These are phyloP conservation scores for Gymnocephalus cernua DNA, from an alignment of 2,113 vertebrate genomes.

Conservation along the genomic window DNA sequence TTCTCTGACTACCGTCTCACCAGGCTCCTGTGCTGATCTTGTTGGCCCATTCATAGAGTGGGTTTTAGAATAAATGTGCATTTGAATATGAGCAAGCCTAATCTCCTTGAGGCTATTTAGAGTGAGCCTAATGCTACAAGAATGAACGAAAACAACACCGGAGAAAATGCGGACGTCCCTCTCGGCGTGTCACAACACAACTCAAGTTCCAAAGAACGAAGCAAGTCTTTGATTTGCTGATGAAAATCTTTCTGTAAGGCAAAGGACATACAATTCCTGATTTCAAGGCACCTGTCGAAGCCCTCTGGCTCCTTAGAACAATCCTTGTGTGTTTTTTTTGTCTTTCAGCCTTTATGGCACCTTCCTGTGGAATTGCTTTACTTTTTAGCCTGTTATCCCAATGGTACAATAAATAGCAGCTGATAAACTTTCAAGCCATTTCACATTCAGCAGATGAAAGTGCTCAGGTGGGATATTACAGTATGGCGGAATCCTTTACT, in stretches of 20 bases:
- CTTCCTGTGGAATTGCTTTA: slow-evolving; percentile 28
- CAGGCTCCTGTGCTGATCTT: slow-evolving; percentile 64
- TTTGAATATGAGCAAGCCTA: slow-evolving; percentile 77
- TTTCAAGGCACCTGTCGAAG: slow-evolving; percentile 77
- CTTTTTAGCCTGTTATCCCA: slow-evolving; percentile 15
- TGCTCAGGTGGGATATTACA: slow-evolving; percentile 66
- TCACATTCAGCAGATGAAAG: slow-evolving; percentile 66
- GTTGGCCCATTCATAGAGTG: slow-evolving; percentile 72
- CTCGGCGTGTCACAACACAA: slow-evolving; percentile 76
- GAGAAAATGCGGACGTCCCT: slow-evolving; percentile 73
- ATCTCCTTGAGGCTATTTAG: slow-evolving; percentile 79
- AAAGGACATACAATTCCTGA: slow-evolving; percentile 35
- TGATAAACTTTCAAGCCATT: slow-evolving; percentile 58
- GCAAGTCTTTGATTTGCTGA: slow-evolving; percentile 66
- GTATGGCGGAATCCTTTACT: slow-evolving; percentile 64
- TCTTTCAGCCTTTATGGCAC: slow-evolving; percentile 28
- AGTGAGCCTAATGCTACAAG: slow-evolving; percentile 77
- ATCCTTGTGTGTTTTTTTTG: slow-evolving; percentile 8
- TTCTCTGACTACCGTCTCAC: slow-evolving; percentile 69
- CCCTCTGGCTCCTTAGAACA: slow-evolving; percentile 16
- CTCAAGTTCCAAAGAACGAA: slow-evolving; percentile 66
- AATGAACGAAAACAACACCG: slow-evolving; percentile 75
- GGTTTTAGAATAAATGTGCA: slow-evolving; percentile 76
- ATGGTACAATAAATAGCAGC: slow-evolving; percentile 37
- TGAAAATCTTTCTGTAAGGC: slow-evolving; percentile 58